phyloP scores from a whole-genome alignment of 2,113 vertebrate genomes.

The Mastomys natalensis region DNA sequence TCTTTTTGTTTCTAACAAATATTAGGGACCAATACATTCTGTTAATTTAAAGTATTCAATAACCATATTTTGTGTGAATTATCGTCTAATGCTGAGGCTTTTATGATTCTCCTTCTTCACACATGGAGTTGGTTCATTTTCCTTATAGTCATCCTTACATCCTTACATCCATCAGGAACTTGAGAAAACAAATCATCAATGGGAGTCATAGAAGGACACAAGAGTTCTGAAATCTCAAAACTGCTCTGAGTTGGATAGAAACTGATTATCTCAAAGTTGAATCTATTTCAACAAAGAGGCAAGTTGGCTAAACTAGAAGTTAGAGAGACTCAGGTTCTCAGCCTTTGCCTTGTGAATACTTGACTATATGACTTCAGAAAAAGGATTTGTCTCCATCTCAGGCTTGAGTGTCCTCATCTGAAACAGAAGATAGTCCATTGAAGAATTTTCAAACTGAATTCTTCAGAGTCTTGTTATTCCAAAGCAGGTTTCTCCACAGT shows the following conservation, averaged over 20 bases:
- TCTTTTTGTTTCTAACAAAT: constrained; percentile 32
- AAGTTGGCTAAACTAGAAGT: not conserved
- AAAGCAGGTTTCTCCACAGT: not conserved
- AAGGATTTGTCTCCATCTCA: not conserved
- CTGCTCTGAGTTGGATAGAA: not conserved
- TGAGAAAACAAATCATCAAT: constrained; percentile 17
- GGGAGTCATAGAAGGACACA: not conserved
- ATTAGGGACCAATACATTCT: constrained; percentile 7
- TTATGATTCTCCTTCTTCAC: not conserved
- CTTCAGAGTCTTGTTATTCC: not conserved
- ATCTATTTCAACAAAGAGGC: not conserved
- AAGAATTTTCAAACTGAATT: not conserved
- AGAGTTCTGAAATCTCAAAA: not conserved
- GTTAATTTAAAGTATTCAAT: not conserved
- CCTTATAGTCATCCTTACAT: not conserved
- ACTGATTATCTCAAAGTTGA: not conserved
- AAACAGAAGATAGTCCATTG: not conserved
- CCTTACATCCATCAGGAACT: not conserved
- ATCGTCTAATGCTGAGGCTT: not conserved
- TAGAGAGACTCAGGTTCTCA: not conserved
- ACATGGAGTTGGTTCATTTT: constrained; percentile 5
- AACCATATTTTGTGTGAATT: constrained; percentile 35
- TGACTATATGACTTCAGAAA: not conserved
- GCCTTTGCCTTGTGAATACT: not conserved
- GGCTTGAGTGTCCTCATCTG: not conserved